Evolutionary conservation across 2,888 invertebrate species (phyloP).

Genomic region (Erebia epiphron): DNA sequence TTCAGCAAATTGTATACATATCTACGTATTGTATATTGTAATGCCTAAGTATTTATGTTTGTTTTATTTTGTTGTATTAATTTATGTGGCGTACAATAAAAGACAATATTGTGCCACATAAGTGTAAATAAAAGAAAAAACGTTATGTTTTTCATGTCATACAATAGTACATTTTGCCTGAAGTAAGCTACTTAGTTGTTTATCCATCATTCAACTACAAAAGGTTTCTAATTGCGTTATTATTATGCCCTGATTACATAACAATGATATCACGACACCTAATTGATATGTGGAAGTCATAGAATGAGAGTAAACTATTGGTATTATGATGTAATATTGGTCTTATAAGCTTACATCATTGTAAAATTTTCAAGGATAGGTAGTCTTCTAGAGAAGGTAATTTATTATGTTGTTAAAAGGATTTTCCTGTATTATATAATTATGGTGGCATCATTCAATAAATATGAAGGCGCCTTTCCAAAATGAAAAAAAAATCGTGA

Average conservation of each 20-base stretch:
- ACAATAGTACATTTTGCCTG: too few species aligned
- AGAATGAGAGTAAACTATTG: slow-evolving; percentile 15
- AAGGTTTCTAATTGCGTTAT: background rate
- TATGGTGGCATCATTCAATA: background rate
- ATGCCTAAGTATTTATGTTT: too few species aligned
- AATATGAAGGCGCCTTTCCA: background rate
- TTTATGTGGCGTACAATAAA: too few species aligned
- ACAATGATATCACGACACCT: slow-evolving; percentile 24
- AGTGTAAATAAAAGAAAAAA: too few species aligned
- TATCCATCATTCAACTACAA: too few species aligned
- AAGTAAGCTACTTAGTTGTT: too few species aligned
- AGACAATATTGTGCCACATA: too few species aligned
- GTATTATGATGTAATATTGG: slow-evolving; percentile 26
- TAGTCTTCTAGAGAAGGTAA: background rate
- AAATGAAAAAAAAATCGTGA: background rate
- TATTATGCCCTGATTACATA: background rate
- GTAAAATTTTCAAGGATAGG: slow-evolving; percentile 6
- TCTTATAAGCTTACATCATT: slow-evolving; percentile 14
- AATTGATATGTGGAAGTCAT: slow-evolving; percentile 21
- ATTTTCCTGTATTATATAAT: background rate
- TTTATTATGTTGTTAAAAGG: background rate
- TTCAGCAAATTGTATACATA: too few species aligned
- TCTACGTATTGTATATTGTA: too few species aligned
- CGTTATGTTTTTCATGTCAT: too few species aligned
- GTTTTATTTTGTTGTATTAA: too few species aligned